Conservation (phyloP, 2,888 invertebrate genomes). For the Drosophila lacicola region DNA sequence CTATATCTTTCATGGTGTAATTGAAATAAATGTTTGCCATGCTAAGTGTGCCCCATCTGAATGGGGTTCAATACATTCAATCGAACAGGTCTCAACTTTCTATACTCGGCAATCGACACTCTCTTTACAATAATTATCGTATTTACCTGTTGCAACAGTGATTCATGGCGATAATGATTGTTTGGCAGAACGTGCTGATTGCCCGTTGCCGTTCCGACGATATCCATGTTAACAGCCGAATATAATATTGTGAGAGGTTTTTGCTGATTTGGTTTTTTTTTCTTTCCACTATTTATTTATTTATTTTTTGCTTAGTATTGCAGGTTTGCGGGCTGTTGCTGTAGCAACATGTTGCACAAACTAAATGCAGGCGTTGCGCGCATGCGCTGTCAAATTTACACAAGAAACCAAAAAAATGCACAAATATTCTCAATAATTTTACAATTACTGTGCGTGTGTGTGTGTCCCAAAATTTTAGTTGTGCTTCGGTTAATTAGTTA, state of each 20-base stretch:
- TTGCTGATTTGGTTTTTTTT: constrained; percentile 19
- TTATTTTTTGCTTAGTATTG: constrained; percentile 40
- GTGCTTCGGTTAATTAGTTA: constrained; percentile 30
- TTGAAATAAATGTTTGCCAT: not conserved
- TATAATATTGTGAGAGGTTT: constrained; percentile 35
- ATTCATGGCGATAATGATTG: constrained; percentile 85
- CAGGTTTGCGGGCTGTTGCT: constrained; percentile 22
- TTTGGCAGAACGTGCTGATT: constrained; percentile 84
- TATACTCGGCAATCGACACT: constrained; percentile 33
- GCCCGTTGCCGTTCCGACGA: constrained; percentile 80
- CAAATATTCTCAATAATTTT: constrained; percentile 29
- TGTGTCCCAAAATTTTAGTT: constrained; percentile 14
- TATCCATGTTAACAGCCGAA: constrained; percentile 81
- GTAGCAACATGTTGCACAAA: constrained; percentile 71
- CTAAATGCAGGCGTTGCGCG: constrained; percentile 51
- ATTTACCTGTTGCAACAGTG: constrained; percentile 83
- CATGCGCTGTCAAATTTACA: constrained; percentile 52
- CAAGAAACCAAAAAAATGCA: constrained; percentile 20
- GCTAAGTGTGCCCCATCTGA: not conserved
- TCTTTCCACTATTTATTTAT: not conserved
- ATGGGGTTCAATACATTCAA: constrained; percentile 17
- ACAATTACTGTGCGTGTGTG: constrained; percentile 18
- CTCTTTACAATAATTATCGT: constrained; percentile 37
- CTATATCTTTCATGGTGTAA: not conserved
- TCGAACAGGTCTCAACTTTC: constrained; percentile 18